Conservation (phyloP, 2,888 invertebrate species). For the Lomographa bimaculata region DNA sequence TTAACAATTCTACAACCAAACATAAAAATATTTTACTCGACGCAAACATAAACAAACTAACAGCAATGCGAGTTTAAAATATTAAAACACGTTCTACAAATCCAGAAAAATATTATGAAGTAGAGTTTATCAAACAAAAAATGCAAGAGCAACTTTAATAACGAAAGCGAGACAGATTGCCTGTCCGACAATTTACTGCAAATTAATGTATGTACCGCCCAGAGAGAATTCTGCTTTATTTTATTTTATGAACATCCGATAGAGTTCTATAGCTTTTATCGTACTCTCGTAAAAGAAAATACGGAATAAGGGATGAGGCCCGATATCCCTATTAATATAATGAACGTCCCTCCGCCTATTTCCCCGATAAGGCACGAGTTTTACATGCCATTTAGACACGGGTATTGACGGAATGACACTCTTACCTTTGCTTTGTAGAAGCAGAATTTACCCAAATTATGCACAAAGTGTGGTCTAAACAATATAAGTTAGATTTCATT, state of each 20-base stretch:
- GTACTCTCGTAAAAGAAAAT: slow-evolving; percentile 51
- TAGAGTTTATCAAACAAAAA: slow-evolving; percentile 17
- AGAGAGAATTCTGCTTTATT: slow-evolving; percentile 46
- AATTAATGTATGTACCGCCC: slow-evolving; percentile 27
- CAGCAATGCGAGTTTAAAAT: slow-evolving; percentile 1
- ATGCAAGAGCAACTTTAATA: slow-evolving; percentile 19
- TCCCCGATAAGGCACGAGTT: slow-evolving; percentile 40
- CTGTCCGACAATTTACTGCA: slow-evolving; percentile 29
- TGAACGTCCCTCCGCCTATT: slow-evolving; percentile 42
- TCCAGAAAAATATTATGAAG: slow-evolving; percentile 16
- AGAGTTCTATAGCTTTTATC: slow-evolving; percentile 43
- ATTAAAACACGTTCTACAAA: slow-evolving; percentile 21
- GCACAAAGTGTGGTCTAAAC: too few relatives aligned
- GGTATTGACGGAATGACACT: slow-evolving; percentile 15
- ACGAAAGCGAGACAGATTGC: slow-evolving; percentile 23
- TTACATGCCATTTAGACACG: slow-evolving; percentile 29
- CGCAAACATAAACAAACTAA: slow-evolving; percentile 6
- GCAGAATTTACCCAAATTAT: too few relatives aligned
- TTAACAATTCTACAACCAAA: too few relatives aligned
- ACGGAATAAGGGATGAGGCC: slow-evolving; percentile 48
- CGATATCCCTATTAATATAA: slow-evolving; percentile 53
- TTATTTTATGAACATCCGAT: slow-evolving; percentile 48
- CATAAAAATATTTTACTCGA: too few relatives aligned
- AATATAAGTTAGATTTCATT: too few relatives aligned
- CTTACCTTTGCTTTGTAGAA: slow-evolving; percentile 15